phyloP scores from a whole-genome alignment of 1,140 invertebrate species.

The Drosophila lacertosa region DNA sequence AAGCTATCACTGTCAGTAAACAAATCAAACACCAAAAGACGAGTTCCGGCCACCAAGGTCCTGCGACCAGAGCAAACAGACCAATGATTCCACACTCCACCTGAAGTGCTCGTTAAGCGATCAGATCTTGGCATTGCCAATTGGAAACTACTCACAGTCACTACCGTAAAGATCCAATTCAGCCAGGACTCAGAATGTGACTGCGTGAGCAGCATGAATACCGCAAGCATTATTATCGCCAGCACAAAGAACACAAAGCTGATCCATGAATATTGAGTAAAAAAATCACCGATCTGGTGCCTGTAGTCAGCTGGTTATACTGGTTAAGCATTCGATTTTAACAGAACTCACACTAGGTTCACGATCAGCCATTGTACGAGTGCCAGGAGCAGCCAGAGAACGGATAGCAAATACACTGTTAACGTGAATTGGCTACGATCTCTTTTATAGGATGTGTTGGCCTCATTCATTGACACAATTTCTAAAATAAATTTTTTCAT shows the following conservation, averaged over 20 bases:
- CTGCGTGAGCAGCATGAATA: constrained; percentile 56
- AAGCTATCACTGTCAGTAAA: constrained; percentile 41
- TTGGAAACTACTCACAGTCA: constrained; percentile 49
- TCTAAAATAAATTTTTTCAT: too few relatives aligned
- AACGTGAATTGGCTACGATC: constrained; percentile 52
- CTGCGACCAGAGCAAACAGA: constrained; percentile 35
- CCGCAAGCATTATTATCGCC: constrained; percentile 24
- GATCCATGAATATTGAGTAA: constrained; percentile 24
- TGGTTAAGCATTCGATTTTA: neutral
- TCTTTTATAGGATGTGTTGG: constrained; percentile 18
- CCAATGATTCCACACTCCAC: constrained; percentile 57
- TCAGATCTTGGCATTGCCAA: neutral
- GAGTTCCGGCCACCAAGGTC: constrained; percentile 38
- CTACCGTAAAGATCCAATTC: constrained; percentile 45
- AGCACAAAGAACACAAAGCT: constrained; percentile 44
- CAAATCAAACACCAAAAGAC: constrained; percentile 49
- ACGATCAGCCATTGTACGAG: constrained; percentile 49
- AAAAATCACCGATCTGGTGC: neutral
- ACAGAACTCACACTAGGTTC: constrained; percentile 41
- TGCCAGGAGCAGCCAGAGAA: constrained; percentile 48
- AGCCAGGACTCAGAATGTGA: constrained; percentile 31
- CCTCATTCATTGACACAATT: constrained; percentile 46
- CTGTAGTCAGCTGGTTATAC: constrained; percentile 13
- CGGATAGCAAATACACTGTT: constrained; percentile 41
- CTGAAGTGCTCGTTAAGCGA: constrained; percentile 8